Evolutionary conservation across 2,797 vertebrate genomes (phyloP).

Genomic region (Myripristis murdjan): DNA sequence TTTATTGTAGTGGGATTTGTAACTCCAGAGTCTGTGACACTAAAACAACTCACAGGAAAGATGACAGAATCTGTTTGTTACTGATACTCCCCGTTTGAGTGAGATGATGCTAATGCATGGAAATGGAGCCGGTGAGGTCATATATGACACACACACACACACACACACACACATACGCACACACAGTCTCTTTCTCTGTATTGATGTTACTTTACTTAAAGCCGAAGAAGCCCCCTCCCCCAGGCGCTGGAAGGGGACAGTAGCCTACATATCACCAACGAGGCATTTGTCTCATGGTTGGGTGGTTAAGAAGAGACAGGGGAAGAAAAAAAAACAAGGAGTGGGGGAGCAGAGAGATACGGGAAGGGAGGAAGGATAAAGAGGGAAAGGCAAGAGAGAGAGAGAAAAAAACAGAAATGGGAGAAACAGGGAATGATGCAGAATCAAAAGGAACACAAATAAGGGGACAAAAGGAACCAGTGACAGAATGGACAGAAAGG

Average conservation of each 20-base stretch:
- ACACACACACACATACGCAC: conserved; percentile 7
- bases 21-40: too few relatives aligned
- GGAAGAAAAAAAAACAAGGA: conserved; percentile 4
- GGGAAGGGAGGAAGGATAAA: neutral
- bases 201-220: conserved; percentile 9
- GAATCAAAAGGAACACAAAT: neutral
- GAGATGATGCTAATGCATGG: too few relatives aligned
- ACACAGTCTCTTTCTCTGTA: conserved; percentile 14
- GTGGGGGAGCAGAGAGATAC: conserved; percentile 8
- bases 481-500: too few relatives aligned
- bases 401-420: conserved; percentile 1
- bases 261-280: conserved; percentile 50
- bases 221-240: conserved; percentile 38
- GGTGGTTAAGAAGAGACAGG: conserved; percentile 41
- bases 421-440: neutral
- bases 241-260: conserved; percentile 41
- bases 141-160: conserved; percentile 1
- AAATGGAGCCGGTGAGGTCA: neutral
- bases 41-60: neutral
- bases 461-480: neutral
- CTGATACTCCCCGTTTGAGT: conserved; percentile 11
- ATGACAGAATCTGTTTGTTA: conserved; percentile 5
- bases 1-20: too few relatives aligned
- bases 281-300: conserved; percentile 61
- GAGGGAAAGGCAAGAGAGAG: neutral